Evolutionary conservation across 2,113 vertebrate genomes (phyloP).

Genomic region (Macrotis lagotis): DNA sequence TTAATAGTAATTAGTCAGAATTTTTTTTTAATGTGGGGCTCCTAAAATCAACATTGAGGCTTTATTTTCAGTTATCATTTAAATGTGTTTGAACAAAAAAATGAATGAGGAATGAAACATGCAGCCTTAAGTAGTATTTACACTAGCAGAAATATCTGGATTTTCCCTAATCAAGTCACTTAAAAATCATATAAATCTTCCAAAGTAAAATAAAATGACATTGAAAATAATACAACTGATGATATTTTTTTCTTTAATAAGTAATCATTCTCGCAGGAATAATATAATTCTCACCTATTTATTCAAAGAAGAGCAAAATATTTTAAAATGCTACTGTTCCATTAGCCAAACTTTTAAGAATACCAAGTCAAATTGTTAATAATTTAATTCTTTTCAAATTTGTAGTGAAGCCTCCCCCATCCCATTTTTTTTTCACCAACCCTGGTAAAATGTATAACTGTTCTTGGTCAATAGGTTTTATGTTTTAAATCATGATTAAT

Average conservation of each 20-base stretch:
- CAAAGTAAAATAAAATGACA: neutral
- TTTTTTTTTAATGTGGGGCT: no score
- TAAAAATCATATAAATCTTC: neutral
- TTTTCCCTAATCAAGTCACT: neutral
- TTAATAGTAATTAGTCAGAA: neutral
- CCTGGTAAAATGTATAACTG: neutral
- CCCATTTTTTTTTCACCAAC: neutral
- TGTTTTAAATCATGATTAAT: neutral
- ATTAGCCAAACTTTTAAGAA: neutral
- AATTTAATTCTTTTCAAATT: neutral
- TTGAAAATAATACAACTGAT: neutral
- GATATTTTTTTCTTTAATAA: slow-evolving; percentile 10
- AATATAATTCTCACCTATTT: neutral
- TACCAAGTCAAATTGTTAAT: neutral
- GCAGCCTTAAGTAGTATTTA: neutral
- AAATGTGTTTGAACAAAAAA: neutral
- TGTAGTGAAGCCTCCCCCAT: rapidly evolving
- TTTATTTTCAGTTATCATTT: neutral
- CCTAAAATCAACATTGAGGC: neutral
- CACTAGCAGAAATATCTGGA: neutral
- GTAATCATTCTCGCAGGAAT: neutral
- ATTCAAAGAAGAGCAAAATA: neutral
- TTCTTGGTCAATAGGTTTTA: neutral
- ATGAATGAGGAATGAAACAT: neutral
- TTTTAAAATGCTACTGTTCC: neutral